phyloP scores from a whole-genome alignment of 2,797 vertebrate species.

The Pipistrellus pipistrellus region DNA sequence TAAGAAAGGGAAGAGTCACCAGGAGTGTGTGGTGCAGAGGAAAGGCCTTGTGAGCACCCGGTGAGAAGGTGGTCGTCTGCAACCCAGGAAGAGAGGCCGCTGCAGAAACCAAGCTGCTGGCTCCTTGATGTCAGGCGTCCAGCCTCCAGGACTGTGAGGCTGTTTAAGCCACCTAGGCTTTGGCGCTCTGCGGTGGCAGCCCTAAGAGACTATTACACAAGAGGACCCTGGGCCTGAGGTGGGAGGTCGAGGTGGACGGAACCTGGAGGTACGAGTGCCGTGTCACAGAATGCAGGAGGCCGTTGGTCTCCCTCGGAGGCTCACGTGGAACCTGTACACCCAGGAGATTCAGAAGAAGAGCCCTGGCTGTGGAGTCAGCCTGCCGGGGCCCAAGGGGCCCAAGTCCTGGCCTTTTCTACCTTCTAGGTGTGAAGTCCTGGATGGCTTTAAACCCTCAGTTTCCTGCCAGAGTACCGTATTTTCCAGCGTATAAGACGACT shows the following conservation, averaged over 20 bases:
- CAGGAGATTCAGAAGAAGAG: neutral
- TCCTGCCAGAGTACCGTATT: neutral
- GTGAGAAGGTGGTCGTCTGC: neutral
- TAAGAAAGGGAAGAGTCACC: neutral
- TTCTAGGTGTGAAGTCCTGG: neutral
- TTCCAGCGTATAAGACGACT: too few relatives aligned
- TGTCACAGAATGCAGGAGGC: neutral
- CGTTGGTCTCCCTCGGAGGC: neutral
- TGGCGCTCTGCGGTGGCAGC: neutral
- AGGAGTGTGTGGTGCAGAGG: neutral
- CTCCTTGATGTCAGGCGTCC: neutral
- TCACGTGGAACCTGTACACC: fast-evolving
- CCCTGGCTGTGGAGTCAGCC: neutral
- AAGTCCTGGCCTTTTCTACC: neutral
- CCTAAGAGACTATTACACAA: fast-evolving
- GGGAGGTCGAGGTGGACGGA: neutral
- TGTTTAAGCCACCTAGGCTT: neutral
- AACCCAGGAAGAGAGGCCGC: neutral
- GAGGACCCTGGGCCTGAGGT: neutral
- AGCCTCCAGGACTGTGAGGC: neutral
- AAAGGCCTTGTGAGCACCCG: neutral
- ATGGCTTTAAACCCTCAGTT: neutral
- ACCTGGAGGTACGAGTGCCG: neutral
- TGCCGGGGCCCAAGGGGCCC: fast-evolving
- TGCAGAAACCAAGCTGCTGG: neutral